Conservation (phyloP, 2,888 invertebrate genomes). For the Emesis russula region DNA sequence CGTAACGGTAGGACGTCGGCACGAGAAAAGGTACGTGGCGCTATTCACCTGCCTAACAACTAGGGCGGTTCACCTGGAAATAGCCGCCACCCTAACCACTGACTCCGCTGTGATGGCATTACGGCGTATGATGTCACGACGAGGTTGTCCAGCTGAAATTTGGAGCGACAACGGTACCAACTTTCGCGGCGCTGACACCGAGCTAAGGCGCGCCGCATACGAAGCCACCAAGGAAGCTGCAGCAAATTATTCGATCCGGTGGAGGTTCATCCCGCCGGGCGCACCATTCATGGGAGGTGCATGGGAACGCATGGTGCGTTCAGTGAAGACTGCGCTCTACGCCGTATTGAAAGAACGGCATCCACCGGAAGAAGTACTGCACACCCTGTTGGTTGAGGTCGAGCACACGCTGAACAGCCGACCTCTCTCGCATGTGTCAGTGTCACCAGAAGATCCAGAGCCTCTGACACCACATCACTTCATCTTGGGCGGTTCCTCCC, state of each 20-base stretch:
- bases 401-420: too few species aligned
- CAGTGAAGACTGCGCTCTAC: not conserved
- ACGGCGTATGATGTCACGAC: not conserved
- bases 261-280: not conserved
- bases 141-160: not conserved
- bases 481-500: not conserved
- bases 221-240: not conserved
- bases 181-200: not conserved
- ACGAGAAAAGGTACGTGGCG: constrained; percentile 4
- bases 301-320: not conserved
- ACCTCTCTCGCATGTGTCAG: too few species aligned
- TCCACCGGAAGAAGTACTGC: not conserved
- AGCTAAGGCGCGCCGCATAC: not conserved
- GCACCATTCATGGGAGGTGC: not conserved
- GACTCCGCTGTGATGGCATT: constrained; percentile 9
- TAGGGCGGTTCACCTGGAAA: not conserved
- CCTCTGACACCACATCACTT: not conserved
- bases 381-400: not conserved
- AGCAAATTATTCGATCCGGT: not conserved
- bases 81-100: not conserved
- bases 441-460: not conserved
- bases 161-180: constrained; percentile 3
- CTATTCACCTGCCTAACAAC: not conserved
- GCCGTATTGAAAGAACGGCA: not conserved
- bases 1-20: not conserved